Conservation (phyloP, 2,888 invertebrate genomes). For the Dinocampus coccinellae region DNA sequence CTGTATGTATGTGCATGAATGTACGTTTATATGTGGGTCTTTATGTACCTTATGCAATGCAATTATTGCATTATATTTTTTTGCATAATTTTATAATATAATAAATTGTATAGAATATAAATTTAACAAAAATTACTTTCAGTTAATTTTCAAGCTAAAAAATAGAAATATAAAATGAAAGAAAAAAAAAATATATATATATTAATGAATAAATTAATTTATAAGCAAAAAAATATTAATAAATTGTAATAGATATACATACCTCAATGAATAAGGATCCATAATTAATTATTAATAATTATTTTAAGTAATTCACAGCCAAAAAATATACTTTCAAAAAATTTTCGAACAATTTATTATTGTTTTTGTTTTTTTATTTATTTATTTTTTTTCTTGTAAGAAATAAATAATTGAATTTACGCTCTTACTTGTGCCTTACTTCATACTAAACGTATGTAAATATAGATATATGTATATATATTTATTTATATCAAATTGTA, state of each 20-base stretch:
- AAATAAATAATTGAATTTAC: too few relatives aligned
- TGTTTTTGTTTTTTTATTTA: too few relatives aligned
- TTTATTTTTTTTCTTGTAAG: too few relatives aligned
- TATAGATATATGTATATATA: background rate
- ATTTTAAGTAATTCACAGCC: constrained; percentile 38
- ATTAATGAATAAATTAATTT: background rate
- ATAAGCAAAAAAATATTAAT: background rate
- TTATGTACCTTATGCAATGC: background rate
- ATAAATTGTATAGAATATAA: too few relatives aligned
- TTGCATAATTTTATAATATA: background rate
- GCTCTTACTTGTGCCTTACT: background rate
- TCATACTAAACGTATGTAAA: too few relatives aligned
- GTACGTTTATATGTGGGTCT: too few relatives aligned
- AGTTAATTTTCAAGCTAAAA: too few relatives aligned
- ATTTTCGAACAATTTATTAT: background rate
- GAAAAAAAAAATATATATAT: too few relatives aligned
- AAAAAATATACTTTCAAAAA: constrained; percentile 39
- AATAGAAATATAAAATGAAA: too few relatives aligned
- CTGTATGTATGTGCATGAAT: too few relatives aligned
- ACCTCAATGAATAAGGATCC: constrained; percentile 65
- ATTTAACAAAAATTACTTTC: too few relatives aligned
- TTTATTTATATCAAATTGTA: too few relatives aligned
- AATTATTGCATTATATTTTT: background rate
- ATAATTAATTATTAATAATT: constrained; percentile 46
- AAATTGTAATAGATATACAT: constrained; percentile 29